These are phyloP conservation scores for Apteryx owenii DNA, from an alignment of 2,113 vertebrate species.

Conservation along the genomic window DNA sequence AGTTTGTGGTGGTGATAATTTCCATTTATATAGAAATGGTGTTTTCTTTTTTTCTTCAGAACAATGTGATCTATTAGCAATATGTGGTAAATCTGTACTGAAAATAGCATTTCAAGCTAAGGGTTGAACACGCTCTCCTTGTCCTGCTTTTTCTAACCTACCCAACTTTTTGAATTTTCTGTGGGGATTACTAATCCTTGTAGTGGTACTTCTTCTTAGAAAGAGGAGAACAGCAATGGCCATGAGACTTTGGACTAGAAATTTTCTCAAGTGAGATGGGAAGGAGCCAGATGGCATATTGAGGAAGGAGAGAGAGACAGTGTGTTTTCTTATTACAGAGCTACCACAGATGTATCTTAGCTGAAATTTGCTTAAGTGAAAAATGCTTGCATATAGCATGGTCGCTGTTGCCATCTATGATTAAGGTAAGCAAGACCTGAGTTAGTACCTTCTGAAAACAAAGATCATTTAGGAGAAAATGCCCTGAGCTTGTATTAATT, in stretches of 20 bases:
- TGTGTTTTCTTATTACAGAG: background rate
- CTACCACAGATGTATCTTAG: background rate
- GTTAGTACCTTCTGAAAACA: background rate
- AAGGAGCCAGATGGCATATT: background rate
- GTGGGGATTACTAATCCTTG: background rate
- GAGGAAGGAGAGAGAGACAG: background rate
- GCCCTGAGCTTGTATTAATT: background rate
- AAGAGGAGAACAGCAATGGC: background rate
- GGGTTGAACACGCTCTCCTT: background rate
- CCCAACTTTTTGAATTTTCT: background rate
- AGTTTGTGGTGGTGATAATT: background rate
- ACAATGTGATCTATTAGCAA: background rate
- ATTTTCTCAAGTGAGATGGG: background rate
- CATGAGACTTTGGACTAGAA: background rate
- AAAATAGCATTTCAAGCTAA: background rate
- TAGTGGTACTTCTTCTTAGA: background rate
- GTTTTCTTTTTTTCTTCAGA: conserved; percentile 14
- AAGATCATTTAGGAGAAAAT: background rate
- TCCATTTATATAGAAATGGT: background rate
- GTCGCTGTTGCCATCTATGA: background rate
- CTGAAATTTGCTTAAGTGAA: background rate
- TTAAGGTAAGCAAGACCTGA: rapidly evolving
- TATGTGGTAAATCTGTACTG: background rate
- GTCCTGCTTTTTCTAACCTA: background rate
- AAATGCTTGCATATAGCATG: background rate